These are phyloP conservation scores for Apis laboriosa DNA, from an alignment of 1,140 invertebrate genomes.

Conservation along the genomic window DNA sequence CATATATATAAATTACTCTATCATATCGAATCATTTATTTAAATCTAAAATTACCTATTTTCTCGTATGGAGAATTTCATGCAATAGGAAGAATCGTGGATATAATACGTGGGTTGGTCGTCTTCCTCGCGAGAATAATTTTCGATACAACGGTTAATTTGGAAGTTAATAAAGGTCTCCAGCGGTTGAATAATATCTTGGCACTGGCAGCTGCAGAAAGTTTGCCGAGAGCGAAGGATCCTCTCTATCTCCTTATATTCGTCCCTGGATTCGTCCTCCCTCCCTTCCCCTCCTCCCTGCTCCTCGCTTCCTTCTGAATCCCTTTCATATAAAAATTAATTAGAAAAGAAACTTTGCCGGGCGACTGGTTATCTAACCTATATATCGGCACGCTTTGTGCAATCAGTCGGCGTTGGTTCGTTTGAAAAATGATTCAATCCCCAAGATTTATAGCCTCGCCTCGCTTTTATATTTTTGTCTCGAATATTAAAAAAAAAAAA, in stretches of 20 bases:
- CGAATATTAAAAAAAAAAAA: neutral
- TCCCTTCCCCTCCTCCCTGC: too few relatives aligned
- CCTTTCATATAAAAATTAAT: conserved; percentile 60
- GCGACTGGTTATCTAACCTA: conserved; percentile 13
- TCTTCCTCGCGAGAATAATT: conserved; percentile 37
- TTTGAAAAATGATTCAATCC: neutral
- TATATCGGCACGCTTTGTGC: neutral
- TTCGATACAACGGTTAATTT: conserved; percentile 49
- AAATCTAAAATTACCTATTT: too few relatives aligned
- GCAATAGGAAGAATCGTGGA: too few relatives aligned
- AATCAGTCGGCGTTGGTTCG: neutral
- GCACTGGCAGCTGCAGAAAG: conserved; percentile 32
- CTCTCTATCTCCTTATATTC: neutral
- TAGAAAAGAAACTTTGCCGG: conserved; percentile 46
- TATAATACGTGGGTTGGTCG: too few relatives aligned
- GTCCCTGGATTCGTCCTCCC: neutral
- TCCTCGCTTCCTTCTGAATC: neutral
- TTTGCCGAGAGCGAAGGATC: conserved; percentile 26
- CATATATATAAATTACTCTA: too few relatives aligned
- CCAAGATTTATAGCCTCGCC: neutral
- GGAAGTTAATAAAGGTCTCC: conserved; percentile 49
- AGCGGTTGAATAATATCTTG: conserved; percentile 44
- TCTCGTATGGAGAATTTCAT: too few relatives aligned
- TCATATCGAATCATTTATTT: too few relatives aligned
- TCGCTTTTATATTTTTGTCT: neutral